Base-by-base conservation (phyloP, 1,140 invertebrate species). In the Zophobas atratus region DNA sequence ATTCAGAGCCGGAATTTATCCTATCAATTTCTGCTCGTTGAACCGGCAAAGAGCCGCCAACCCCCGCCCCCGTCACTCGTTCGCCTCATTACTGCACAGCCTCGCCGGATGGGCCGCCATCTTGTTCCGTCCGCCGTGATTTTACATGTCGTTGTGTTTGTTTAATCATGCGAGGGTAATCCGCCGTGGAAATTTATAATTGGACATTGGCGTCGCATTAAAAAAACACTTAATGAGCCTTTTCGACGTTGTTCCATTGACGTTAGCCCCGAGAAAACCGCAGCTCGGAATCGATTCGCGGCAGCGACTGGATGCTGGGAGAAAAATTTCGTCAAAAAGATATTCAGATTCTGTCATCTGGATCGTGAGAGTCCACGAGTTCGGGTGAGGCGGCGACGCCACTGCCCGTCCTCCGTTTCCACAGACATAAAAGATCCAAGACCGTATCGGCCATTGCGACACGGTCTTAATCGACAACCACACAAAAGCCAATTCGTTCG, bases 1-100 rank as follows among this genome's bases (percentile, higher is more conserved):
- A 90, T 90, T 90, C 89, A 90, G 88, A 89, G 86, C 88, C 88
- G 88, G 89, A 90, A 90, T 90, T 90, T 90, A 90, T 90, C 89
- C 89, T 89, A 90, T 90, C 89, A 90, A 90, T 90, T 90, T 90
- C 89, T 89, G 89, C 89, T 89, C 88, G 89, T 87, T 89, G 88
- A 88, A 89, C 89, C 88, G 89, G 88, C 88, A 90, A 90, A 90
- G 89, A 89, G 88, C 86, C 87, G 75, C 75, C 67, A 72, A 70
- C 77, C 77, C 74, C 73, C 76, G 51, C 76, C 74, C 70, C 74
- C 75, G 35, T 57, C 72, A 67, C 77, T 73, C 79, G 71, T 56
- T 73, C 71, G 71, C 71, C 71, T 73, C 71, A 73, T 73, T 73
- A 73, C 71, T 73, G 71, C 55, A 73, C 49, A 56, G 55, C 55